phyloP scores from a whole-genome alignment of 1,140 invertebrate genomes.

The Pemphigus obesinymphae region DNA sequence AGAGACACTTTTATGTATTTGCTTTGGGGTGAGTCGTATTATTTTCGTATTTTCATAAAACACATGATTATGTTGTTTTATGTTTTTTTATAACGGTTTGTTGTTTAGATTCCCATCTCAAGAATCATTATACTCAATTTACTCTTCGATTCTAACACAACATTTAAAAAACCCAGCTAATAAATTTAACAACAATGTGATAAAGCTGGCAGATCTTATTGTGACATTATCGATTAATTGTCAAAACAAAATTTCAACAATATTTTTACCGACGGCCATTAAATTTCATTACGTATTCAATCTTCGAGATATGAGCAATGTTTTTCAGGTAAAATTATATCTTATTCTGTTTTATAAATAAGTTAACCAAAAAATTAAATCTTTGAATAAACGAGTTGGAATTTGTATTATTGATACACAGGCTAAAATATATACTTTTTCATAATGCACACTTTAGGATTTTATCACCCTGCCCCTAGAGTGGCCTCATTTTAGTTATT shows the following conservation, averaged over 20 bases:
- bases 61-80: background rate
- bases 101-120: conserved; percentile 69
- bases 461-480: too few relatives aligned
- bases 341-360: background rate
- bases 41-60: background rate
- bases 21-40: conserved; percentile 63
- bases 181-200: conserved; percentile 62
- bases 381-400: too few relatives aligned
- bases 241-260: conserved; percentile 68
- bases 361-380: background rate
- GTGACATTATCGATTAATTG: conserved; percentile 69
- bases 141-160: conserved; percentile 73
- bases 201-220: conserved; percentile 58
- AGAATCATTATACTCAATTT: conserved; percentile 80
- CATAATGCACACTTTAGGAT: too few relatives aligned
- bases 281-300: conserved; percentile 97
- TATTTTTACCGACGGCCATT: conserved; percentile 83
- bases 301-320: conserved; percentile 84
- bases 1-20: conserved; percentile 90
- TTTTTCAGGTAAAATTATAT: conserved; percentile 65
- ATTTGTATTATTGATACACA: too few relatives aligned
- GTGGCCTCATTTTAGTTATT: too few relatives aligned
- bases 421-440: too few relatives aligned
- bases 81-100: background rate
- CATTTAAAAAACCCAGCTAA: conserved; percentile 65